Conservation (phyloP, 2,888 invertebrate species). For the Sthenelais limicola region DNA sequence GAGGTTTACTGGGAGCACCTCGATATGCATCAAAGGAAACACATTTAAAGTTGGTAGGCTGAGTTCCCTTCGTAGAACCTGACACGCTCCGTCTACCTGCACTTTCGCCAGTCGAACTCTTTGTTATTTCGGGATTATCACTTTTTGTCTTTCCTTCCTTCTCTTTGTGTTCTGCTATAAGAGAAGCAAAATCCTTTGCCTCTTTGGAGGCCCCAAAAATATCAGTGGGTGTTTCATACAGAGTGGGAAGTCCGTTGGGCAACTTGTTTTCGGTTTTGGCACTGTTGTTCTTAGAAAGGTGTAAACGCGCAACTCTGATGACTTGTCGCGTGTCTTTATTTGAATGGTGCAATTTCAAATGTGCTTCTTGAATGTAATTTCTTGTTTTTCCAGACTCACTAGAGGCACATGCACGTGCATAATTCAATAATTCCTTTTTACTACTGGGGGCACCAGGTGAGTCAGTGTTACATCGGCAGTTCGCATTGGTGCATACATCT, state of each 20-base stretch:
- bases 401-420: constrained; percentile 27
- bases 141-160: too few species aligned
- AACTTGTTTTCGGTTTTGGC: neutral
- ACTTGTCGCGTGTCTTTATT: constrained; percentile 62
- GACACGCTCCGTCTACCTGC: too few species aligned
- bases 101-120: constrained; percentile 7
- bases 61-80: too few species aligned
- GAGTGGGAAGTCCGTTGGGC: constrained; percentile 1
- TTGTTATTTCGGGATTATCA: neutral
- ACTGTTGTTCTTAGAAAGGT: constrained; percentile 45
- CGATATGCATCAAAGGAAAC: too few species aligned
- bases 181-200: constrained; percentile 23
- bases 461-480: constrained; percentile 20
- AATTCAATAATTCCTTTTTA: constrained; percentile 9
- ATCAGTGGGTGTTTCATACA: constrained; percentile 13
- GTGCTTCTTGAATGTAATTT: constrained; percentile 53
- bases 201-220: neutral
- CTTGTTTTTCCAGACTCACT: neutral
- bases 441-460: neutral
- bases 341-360: constrained; percentile 60
- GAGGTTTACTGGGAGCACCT: neutral
- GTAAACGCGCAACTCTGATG: constrained; percentile 59
- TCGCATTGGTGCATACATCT: constrained; percentile 15
- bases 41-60: too few species aligned
- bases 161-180: constrained; percentile 18